These are phyloP conservation scores for Oreotrochilus melanogaster DNA, from an alignment of 2,113 vertebrate genomes.

Conservation along the genomic window DNA sequence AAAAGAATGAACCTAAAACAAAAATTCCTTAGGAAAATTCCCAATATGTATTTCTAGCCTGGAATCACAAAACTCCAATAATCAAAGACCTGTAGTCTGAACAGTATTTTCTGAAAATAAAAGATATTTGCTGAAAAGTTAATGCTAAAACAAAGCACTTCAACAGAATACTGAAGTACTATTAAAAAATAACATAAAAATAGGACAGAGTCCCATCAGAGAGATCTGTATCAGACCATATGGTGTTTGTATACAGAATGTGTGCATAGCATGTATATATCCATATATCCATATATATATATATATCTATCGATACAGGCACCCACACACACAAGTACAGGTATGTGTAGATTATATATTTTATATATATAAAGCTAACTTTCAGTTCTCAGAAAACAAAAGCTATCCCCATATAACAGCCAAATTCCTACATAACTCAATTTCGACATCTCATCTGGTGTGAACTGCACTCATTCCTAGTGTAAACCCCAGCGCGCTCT, in stretches of 20 bases:
- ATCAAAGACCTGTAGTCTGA: neutral
- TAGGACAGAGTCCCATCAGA: neutral
- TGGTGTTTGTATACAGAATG: neutral
- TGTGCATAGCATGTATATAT: neutral
- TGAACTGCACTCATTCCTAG: slow-evolving; percentile 85
- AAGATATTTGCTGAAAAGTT: neutral
- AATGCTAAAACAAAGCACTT: neutral
- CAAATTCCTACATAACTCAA: slow-evolving; percentile 96
- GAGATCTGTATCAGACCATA: neutral
- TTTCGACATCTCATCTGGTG: slow-evolving; percentile 94
- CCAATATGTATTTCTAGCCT: neutral
- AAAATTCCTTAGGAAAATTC: neutral
- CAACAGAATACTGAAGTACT: neutral
- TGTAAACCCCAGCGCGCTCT: slow-evolving; percentile 85
- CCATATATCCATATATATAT: neutral
- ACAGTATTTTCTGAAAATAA: neutral
- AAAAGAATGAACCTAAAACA: neutral
- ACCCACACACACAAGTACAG: slow-evolving; percentile 53
- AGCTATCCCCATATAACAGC: slow-evolving; percentile 92
- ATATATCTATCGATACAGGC: slow-evolving; percentile 62
- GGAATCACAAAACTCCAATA: neutral
- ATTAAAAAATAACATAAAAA: neutral
- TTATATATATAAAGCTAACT: slow-evolving; percentile 85
- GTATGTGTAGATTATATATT: slow-evolving; percentile 75
- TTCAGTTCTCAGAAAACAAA: slow-evolving; percentile 85